Conservation (phyloP, 1,140 invertebrate genomes). For the Cephus cinctus region DNA sequence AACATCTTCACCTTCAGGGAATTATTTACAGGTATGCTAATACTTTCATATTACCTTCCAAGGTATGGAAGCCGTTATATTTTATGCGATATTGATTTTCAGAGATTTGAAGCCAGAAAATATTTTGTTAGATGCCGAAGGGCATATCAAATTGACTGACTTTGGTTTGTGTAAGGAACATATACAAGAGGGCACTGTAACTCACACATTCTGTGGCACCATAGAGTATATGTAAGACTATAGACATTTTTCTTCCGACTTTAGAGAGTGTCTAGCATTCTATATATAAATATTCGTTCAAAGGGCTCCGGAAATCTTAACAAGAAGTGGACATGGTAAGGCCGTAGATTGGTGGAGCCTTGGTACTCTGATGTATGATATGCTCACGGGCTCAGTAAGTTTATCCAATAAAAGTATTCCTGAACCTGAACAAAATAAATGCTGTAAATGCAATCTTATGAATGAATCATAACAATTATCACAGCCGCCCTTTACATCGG, state of each 20-base stretch:
- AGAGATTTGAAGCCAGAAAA: constrained; percentile 99
- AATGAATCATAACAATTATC: too few species aligned
- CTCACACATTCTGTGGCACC: constrained; percentile 99
- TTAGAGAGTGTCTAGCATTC: background rate
- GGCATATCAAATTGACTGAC: constrained; percentile 98
- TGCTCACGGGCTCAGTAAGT: constrained; percentile 94
- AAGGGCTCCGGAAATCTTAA: constrained; percentile 97
- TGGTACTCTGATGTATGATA: constrained; percentile 97
- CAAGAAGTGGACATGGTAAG: constrained; percentile 93
- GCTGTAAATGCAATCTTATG: too few species aligned
- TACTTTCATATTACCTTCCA: background rate
- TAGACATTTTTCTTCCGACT: background rate
- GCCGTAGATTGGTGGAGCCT: constrained; percentile 99
- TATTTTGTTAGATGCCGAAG: constrained; percentile 89
- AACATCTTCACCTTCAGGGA: constrained; percentile 94
- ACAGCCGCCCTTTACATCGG: constrained; percentile 94
- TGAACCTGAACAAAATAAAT: too few species aligned
- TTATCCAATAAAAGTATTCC: constrained; percentile 3
- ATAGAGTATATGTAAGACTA: constrained; percentile 96
- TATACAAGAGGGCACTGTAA: constrained; percentile 91
- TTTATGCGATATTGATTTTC: constrained; percentile 25
- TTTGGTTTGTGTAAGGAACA: constrained; percentile 99
- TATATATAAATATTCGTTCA: constrained; percentile 12
- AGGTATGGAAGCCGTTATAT: background rate
- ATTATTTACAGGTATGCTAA: constrained; percentile 81